phyloP scores from a whole-genome alignment of 2,888 invertebrate genomes.

The Panzeria rudis region DNA sequence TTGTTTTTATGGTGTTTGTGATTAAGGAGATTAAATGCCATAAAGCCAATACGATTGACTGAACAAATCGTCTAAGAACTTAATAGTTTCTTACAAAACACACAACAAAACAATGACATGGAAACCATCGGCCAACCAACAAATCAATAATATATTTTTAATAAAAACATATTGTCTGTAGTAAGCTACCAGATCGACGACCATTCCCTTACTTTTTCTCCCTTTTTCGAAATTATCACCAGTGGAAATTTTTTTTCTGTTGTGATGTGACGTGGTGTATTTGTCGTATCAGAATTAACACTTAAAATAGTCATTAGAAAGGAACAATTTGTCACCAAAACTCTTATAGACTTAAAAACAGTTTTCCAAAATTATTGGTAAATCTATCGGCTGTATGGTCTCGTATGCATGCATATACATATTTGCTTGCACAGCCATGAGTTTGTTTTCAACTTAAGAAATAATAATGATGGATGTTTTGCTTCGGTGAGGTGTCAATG shows the following conservation, averaged over 20 bases:
- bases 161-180: constrained; percentile 53
- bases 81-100: constrained; percentile 60
- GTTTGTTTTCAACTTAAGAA: constrained; percentile 45
- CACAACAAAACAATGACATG: constrained; percentile 55
- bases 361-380: not conserved
- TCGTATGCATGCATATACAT: not conserved
- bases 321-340: constrained; percentile 62
- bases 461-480: constrained; percentile 54
- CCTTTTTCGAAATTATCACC: constrained; percentile 21
- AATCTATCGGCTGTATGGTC: not conserved
- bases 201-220: constrained; percentile 1
- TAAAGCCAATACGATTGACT: constrained; percentile 76
- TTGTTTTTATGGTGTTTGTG: constrained; percentile 81
- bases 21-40: constrained; percentile 81
- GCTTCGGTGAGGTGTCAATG: constrained; percentile 65
- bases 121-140: constrained; percentile 41
- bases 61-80: constrained; percentile 73
- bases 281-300: constrained; percentile 61
- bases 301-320: constrained; percentile 62
- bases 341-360: not conserved
- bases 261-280: constrained; percentile 37
- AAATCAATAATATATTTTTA: constrained; percentile 59
- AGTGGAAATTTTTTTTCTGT: constrained; percentile 6
- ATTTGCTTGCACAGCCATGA: not conserved
- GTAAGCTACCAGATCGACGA: too few species aligned